Conservation (phyloP, 2,113 vertebrate species). For the Dicaeum eximium region DNA sequence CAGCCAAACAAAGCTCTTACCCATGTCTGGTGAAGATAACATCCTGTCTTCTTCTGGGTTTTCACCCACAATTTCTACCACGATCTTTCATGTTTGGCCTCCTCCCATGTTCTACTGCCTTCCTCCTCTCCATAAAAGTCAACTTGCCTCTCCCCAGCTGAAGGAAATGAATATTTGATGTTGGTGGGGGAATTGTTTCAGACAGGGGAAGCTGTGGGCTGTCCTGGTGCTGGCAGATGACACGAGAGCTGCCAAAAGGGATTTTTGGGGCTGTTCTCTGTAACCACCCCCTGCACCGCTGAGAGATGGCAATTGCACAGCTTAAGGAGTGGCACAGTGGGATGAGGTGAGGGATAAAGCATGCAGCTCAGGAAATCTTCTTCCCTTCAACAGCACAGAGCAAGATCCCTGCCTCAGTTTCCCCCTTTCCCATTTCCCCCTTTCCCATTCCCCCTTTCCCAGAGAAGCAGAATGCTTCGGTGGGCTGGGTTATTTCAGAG, state of each 20-base stretch:
- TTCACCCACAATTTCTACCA: neutral
- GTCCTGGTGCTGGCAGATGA: neutral
- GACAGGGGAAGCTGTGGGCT: neutral
- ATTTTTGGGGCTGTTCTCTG: neutral
- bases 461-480: neutral
- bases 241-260: neutral
- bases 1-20: neutral
- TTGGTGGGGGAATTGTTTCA: neutral
- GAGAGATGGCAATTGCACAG: neutral
- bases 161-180: neutral
- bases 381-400: neutral
- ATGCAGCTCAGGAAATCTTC: neutral
- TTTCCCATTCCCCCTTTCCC: neutral
- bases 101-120: neutral
- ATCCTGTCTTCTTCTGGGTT: neutral
- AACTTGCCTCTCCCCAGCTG: neutral
- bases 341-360: neutral
- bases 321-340: neutral
- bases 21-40: neutral
- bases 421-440: neutral
- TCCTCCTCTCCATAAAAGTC: neutral
- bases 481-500: neutral
- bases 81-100: neutral
- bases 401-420: neutral
- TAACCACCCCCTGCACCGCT: neutral